phyloP scores from a whole-genome alignment of 2,888 invertebrate genomes.

The Eumacrocentrus americanus region DNA sequence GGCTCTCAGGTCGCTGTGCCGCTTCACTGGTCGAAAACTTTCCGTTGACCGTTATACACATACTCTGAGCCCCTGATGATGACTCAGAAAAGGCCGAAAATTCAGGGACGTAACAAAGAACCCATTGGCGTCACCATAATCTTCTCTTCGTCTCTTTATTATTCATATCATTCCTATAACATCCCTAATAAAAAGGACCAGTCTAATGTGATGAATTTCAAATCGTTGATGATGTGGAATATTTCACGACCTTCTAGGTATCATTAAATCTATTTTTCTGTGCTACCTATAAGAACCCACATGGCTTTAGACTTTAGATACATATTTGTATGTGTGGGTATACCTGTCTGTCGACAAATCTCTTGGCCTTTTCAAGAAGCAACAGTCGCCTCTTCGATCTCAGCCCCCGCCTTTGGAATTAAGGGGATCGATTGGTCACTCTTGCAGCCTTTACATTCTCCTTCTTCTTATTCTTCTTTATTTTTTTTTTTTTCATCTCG shows the following conservation, averaged over 20 bases:
- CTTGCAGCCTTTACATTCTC: constrained; percentile 6
- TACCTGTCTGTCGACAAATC: not conserved
- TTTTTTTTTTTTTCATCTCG: constrained; percentile 14
- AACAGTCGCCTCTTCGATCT: constrained; percentile 19
- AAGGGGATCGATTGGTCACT: constrained; percentile 18
- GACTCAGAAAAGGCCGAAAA: constrained; percentile 42
- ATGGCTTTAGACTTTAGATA: not conserved
- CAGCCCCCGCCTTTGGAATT: constrained; percentile 16
- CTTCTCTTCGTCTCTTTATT: not conserved
- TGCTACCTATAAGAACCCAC: not conserved
- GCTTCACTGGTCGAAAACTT: constrained; percentile 43
- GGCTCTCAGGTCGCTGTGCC: constrained; percentile 18
- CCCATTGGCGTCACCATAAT: constrained; percentile 11
- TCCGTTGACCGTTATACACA: constrained; percentile 48
- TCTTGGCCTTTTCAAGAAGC: constrained; percentile 21
- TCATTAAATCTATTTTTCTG: not conserved
- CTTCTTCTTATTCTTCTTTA: too few relatives aligned
- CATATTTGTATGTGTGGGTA: not conserved
- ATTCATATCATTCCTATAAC: too few relatives aligned
- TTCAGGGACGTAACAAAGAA: constrained; percentile 32
- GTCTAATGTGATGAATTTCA: too few relatives aligned
- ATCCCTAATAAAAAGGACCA: too few relatives aligned
- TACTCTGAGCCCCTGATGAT: constrained; percentile 30
- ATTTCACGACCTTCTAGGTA: not conserved
- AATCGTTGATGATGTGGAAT: too few relatives aligned